Evolutionary conservation across 2,113 vertebrate species (phyloP), one percentile per base, ranked within the genome.

Genomic region (Chlorocebus sabaeus): DNA sequence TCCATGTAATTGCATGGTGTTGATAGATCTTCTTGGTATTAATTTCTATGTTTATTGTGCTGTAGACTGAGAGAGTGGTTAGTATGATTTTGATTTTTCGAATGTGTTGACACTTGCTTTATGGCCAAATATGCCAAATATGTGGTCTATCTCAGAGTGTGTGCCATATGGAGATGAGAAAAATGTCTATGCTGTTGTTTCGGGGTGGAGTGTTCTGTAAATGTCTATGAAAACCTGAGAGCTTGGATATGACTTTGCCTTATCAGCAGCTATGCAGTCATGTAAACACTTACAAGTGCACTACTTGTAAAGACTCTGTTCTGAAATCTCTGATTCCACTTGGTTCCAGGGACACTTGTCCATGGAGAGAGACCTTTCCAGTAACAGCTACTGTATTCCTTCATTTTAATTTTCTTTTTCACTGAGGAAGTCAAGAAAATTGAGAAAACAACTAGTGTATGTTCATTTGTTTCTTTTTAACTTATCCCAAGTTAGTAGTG

Each of bases 191-290:
- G 27, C 61, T 14, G 61, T 64, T 30, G 27, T 64, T 64, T 64
- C 13, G 2, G 27, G 12, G 12, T 64, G 61, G 61, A 64, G 27
- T 32, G 12, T 64, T 64, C 2, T 2, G 5, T 32, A 64, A 30
- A 32, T 32, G 61, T 32, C 61, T 64, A 64, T 14, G 61, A 64
- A 64, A 64, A 64, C 12, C 12, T 64, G 27, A 32, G 27, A 32
- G 27, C 67, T 68, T 25, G 25, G 12, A 18, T 45, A 50, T 7
- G 5, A 40, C 11, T 32, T 43, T 32, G 32, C 10, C 50, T 70
- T 17, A 1, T 3, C 8, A 45, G 14, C 6, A n/a, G 5, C 12
- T 11, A 10, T 12, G 23, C 6, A 40, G 16, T 0, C 1, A 3
- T 4, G 1, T 22, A 13, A 2, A 17, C 40, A 1, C 9, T 61